Evolutionary conservation across 2,113 vertebrate species (phyloP).

Genomic region (Sigmodon hispidus): DNA sequence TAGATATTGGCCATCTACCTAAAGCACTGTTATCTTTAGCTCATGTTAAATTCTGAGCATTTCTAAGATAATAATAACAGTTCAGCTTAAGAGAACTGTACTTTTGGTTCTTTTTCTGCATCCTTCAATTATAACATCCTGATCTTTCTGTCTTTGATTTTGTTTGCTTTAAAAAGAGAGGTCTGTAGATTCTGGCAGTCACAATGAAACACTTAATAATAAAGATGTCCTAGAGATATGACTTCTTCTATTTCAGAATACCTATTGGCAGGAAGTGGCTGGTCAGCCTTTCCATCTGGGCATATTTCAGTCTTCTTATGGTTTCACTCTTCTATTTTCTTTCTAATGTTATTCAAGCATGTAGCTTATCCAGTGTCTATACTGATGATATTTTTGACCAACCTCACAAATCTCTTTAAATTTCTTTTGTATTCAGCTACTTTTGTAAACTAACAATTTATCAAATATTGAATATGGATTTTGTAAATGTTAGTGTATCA

Average conservation of each 20-base stretch:
- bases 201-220: background rate
- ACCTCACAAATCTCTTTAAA: background rate
- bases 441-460: conserved; percentile 24
- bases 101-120: background rate
- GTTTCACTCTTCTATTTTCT: background rate
- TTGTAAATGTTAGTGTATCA: background rate
- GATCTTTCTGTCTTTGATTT: background rate
- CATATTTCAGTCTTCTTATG: background rate
- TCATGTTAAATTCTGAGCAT: conserved; percentile 29
- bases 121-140: background rate
- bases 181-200: background rate
- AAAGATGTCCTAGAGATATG: conserved; percentile 30
- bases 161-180: conserved; percentile 8
- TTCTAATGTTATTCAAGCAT: conserved; percentile 36
- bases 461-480: background rate
- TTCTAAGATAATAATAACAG: background rate
- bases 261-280: background rate
- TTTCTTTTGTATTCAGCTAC: background rate
- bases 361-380: background rate
- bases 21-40: background rate
- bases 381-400: conserved; percentile 27
- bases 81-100: background rate
- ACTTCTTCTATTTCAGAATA: conserved; percentile 29
- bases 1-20: conserved; percentile 54
- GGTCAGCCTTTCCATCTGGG: conserved; percentile 57